These are phyloP conservation scores for Apis florea DNA, from an alignment of 1,140 invertebrate genomes.

Conservation along the genomic window DNA sequence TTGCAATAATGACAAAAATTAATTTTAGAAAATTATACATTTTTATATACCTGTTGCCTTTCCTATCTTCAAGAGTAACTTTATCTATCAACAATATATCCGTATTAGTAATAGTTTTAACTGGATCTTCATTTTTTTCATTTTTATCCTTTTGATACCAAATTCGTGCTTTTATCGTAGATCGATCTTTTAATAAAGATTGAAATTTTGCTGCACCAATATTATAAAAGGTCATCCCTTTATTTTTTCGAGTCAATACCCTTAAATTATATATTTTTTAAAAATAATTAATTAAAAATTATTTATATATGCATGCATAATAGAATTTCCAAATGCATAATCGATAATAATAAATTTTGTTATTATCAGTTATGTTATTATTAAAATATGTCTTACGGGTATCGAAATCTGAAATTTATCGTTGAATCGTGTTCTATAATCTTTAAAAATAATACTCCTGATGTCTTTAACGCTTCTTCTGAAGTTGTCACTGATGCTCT, in stretches of 20 bases:
- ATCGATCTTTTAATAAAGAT: constrained; percentile 49
- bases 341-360: not conserved
- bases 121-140: constrained; percentile 57
- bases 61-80: constrained; percentile 71
- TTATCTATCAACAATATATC: constrained; percentile 64
- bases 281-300: too few relatives aligned
- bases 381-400: constrained; percentile 69
- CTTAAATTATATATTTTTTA: constrained; percentile 59
- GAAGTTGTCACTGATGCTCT: constrained; percentile 75
- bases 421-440: constrained; percentile 68
- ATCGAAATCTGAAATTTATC: constrained; percentile 74
- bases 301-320: not conserved
- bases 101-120: constrained; percentile 6
- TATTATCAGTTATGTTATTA: not conserved
- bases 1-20: not conserved
- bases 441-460: constrained; percentile 75
- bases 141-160: constrained; percentile 60
- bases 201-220: constrained; percentile 70
- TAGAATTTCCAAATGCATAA: not conserved
- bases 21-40: not conserved
- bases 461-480: constrained; percentile 67
- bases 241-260: constrained; percentile 61
- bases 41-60: constrained; percentile 68
- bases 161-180: constrained; percentile 57
- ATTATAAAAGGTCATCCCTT: constrained; percentile 63